Evolutionary conservation across 2,113 vertebrate genomes (phyloP).

Genomic region (Alouatta palliata): DNA sequence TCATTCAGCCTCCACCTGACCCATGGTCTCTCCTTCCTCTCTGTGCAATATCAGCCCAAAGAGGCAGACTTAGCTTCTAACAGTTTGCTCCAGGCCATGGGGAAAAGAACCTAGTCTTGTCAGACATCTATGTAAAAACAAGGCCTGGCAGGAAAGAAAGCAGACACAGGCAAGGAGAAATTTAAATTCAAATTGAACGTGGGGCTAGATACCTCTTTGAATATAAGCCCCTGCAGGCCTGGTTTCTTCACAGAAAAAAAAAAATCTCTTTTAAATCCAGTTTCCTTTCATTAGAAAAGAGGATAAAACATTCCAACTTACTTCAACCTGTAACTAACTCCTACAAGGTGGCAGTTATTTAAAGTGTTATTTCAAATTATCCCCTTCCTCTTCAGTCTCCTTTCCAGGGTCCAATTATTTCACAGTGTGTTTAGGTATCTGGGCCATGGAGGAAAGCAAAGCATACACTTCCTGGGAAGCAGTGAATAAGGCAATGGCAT

Average conservation of each 20-base stretch:
- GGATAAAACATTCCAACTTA: not conserved
- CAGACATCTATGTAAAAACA: not conserved
- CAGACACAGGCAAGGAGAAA: not conserved
- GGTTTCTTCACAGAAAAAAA: constrained; percentile 2
- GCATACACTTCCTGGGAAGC: not conserved
- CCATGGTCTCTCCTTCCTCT: not conserved
- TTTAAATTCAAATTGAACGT: constrained; percentile 44
- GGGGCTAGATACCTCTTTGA: not conserved
- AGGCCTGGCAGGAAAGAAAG: constrained; percentile 27
- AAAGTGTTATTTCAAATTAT: constrained; percentile 31
- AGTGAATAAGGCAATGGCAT: not conserved
- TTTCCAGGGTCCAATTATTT: not conserved
- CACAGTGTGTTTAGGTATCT: not conserved
- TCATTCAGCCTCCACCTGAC: not conserved
- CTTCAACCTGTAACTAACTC: not conserved
- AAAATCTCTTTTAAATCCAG: not conserved
- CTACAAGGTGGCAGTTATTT: not conserved
- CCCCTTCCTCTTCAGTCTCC: not conserved
- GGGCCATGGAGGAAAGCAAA: not conserved
- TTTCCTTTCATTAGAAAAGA: not conserved
- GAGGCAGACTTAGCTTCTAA: not conserved
- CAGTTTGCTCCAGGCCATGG: not conserved
- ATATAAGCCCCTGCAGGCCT: not conserved
- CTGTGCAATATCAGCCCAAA: not conserved
- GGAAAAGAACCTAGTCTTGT: not conserved